Percentiles rank a stretch among this genome's conserved stretches.
These are phyloP conservation scores for Vireo altiloquus DNA, from an alignment of 2,113 vertebrate species.

Conservation along the genomic window DNA sequence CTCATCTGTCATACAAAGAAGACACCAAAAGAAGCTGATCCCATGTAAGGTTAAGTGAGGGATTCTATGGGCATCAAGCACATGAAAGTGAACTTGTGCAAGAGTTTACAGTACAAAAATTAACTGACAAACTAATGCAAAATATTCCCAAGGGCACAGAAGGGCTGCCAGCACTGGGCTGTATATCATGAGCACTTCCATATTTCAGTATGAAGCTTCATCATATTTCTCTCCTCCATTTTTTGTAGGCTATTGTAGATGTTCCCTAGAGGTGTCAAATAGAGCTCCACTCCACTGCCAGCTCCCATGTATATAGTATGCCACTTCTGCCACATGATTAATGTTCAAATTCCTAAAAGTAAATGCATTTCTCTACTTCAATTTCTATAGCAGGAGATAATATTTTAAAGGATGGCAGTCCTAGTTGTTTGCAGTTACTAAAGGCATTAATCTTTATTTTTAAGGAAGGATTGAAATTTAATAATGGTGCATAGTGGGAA, in stretches of 20 bases:
- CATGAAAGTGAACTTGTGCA: not conserved
- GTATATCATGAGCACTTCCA: not conserved
- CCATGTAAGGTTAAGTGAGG: not conserved
- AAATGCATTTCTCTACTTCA: not conserved
- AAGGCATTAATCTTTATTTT: slow-evolving; percentile 52
- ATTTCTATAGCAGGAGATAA: not conserved
- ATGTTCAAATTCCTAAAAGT: not conserved
- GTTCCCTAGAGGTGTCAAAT: not conserved
- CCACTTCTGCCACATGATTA: not conserved
- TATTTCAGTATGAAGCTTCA: not conserved
- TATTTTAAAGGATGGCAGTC: slow-evolving; percentile 21
- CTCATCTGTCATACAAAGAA: not conserved
- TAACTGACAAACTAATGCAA: not conserved
- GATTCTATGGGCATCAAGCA: not conserved
- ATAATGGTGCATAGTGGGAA: not conserved
- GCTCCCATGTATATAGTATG: not conserved
- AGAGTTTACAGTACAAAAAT: not conserved
- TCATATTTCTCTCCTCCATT: not conserved
- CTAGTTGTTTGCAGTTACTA: slow-evolving; percentile 21
- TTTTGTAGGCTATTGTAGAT: not conserved
- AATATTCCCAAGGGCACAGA: not conserved
- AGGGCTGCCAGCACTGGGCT: not conserved
- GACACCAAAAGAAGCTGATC: not conserved
- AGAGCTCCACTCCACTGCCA: not conserved
- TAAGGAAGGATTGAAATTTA: slow-evolving; percentile 42